These are phyloP conservation scores for Silurus lanzhouensis DNA, from an alignment of 2,797 vertebrate species.

Conservation along the genomic window DNA sequence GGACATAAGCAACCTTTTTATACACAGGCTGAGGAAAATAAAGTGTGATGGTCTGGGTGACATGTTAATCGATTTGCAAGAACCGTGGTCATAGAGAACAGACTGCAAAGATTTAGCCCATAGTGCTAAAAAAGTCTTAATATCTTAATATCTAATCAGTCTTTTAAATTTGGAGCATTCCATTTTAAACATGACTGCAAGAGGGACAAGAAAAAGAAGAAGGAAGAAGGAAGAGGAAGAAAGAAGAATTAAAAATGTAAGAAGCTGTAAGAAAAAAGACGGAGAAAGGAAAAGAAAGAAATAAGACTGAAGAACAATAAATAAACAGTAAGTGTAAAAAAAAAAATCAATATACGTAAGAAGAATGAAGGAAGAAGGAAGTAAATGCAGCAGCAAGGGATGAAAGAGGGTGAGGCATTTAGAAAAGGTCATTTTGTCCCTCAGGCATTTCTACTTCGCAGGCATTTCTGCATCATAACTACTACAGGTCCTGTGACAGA, in stretches of 20 bases:
- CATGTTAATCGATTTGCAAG: slow-evolving; percentile 76
- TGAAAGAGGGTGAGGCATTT: slow-evolving; percentile 65
- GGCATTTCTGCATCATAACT: slow-evolving; percentile 56
- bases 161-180: background rate
- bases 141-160: background rate
- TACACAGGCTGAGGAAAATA: slow-evolving; percentile 73
- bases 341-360: too few relatives aligned
- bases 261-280: background rate
- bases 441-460: slow-evolving; percentile 56
- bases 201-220: slow-evolving; percentile 35
- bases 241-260: too few relatives aligned
- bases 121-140: background rate
- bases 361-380: background rate
- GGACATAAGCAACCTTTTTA: slow-evolving; percentile 72
- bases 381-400: slow-evolving; percentile 28
- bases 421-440: slow-evolving; percentile 73
- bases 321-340: too few relatives aligned
- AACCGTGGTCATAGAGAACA: slow-evolving; percentile 52
- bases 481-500: slow-evolving; percentile 34
- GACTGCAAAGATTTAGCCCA: background rate
- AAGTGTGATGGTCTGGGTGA: slow-evolving; percentile 72
- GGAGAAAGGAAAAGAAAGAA: slow-evolving; percentile 41
- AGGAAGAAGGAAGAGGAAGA: background rate
- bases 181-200: slow-evolving; percentile 19
- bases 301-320: too few relatives aligned